A percentile compares a stretch with the other conserved stretches of the same genome.
phyloP scores from a whole-genome alignment of 2,113 vertebrate species.

The Tautogolabrus adspersus region DNA sequence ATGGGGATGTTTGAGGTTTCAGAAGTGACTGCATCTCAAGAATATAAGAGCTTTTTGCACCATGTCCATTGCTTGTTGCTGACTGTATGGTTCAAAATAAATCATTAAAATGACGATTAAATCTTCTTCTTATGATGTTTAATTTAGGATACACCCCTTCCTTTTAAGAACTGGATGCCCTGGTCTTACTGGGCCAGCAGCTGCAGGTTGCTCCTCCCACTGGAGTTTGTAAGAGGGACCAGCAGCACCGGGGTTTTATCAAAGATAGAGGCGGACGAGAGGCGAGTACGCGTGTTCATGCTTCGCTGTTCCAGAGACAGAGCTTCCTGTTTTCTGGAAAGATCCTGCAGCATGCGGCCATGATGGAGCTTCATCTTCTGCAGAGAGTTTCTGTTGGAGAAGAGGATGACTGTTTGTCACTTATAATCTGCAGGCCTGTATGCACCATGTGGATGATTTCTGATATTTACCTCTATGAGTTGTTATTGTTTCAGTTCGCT shows the following conservation, averaged over 20 bases:
- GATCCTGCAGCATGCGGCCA: constrained; percentile 85
- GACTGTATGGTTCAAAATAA: not conserved
- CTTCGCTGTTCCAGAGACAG: constrained; percentile 78
- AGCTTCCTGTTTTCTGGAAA: constrained; percentile 84
- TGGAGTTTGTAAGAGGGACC: constrained; percentile 78
- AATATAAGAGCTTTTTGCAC: no score
- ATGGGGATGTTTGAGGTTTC: not conserved
- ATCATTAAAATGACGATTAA: not conserved
- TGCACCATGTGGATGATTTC: not conserved
- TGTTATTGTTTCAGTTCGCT: no score
- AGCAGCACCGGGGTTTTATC: constrained; percentile 23
- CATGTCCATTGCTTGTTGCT: not conserved
- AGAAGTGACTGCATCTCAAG: no score
- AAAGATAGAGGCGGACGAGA: constrained; percentile 9
- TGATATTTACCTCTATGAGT: not conserved
- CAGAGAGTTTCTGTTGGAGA: constrained; percentile 83
- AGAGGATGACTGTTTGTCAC: not conserved
- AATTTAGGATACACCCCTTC: not conserved
- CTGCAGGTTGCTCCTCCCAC: constrained; percentile 75
- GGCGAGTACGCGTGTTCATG: constrained; percentile 68
- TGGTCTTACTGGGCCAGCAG: constrained; percentile 58
- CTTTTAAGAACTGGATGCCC: not conserved
- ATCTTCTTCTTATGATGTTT: not conserved
- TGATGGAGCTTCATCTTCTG: constrained; percentile 88
- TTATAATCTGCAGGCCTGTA: no score